Evolutionary conservation across 1,140 invertebrate genomes (phyloP).

Genomic region (Scaptodrosophila lebanonensis): DNA sequence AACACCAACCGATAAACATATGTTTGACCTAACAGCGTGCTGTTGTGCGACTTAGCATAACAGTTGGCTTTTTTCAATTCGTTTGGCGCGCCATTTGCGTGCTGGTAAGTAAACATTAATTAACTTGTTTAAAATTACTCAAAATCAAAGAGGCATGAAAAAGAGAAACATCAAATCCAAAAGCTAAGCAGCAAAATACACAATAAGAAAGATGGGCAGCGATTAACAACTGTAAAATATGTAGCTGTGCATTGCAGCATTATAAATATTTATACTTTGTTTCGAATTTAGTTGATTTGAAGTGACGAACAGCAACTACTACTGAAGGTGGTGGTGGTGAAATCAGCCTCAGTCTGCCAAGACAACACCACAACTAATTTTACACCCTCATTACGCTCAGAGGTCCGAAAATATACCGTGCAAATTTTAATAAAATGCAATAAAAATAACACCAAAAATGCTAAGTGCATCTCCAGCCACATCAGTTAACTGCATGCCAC

Average conservation of each 20-base stretch:
- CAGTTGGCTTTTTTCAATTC: not conserved
- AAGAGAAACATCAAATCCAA: constrained; percentile 12
- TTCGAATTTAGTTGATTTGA: constrained; percentile 7
- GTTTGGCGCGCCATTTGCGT: constrained; percentile 14
- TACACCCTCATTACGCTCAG: constrained; percentile 32
- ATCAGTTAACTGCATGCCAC: constrained; percentile 32
- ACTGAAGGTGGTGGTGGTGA: too few species aligned
- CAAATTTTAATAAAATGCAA: constrained; percentile 54
- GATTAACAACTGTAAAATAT: constrained; percentile 64
- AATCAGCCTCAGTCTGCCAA: constrained; percentile 36
- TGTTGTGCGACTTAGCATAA: too few species aligned
- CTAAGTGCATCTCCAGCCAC: constrained; percentile 40
- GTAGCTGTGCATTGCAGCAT: constrained; percentile 6
- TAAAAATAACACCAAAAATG: constrained; percentile 35
- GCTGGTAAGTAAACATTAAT: constrained; percentile 38
- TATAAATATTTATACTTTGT: constrained; percentile 45
- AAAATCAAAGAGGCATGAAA: constrained; percentile 59
- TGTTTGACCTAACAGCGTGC: constrained; percentile 9
- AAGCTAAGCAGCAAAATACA: not conserved
- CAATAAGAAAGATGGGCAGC: constrained; percentile 2
- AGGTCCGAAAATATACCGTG: constrained; percentile 59
- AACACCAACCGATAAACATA: too few species aligned
- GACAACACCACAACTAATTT: constrained; percentile 13
- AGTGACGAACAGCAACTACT: not conserved
- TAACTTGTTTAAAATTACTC: constrained; percentile 69